phyloP scores from a whole-genome alignment of 2,113 vertebrate genomes.

The Hydropotes inermis region DNA sequence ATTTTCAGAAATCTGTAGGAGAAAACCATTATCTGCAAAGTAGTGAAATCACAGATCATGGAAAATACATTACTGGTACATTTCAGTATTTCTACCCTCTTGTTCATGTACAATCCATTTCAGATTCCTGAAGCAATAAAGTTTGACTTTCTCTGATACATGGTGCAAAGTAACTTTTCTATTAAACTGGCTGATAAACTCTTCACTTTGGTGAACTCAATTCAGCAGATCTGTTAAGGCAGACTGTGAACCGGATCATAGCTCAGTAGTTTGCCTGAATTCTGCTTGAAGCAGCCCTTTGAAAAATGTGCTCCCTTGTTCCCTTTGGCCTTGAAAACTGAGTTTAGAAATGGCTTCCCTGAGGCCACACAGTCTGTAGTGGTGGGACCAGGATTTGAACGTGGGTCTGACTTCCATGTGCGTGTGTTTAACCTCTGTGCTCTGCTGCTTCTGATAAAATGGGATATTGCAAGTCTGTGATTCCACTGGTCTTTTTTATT shows the following conservation, averaged over 20 bases:
- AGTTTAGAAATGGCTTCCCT: not conserved
- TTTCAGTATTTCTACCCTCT: not conserved
- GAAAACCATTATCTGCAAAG: not conserved
- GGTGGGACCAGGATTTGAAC: constrained; percentile 16
- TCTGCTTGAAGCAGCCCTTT: not conserved
- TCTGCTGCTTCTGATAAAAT: constrained; percentile 24
- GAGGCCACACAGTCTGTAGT: not conserved
- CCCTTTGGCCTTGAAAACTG: not conserved
- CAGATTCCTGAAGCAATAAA: not conserved
- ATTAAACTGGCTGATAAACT: not conserved
- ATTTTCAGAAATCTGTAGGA: not conserved
- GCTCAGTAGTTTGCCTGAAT: not conserved
- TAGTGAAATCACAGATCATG: not conserved
- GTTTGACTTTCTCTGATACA: not conserved
- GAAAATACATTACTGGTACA: not conserved
- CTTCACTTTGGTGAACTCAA: not conserved
- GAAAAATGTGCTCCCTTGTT: not conserved
- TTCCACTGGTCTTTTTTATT: constrained; percentile 64
- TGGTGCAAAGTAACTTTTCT: not conserved
- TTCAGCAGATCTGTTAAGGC: not conserved
- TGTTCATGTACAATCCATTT: not conserved
- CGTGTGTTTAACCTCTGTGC: not conserved
- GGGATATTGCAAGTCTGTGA: constrained; percentile 49
- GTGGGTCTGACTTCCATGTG: not conserved
- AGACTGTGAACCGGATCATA: not conserved